A percentile compares a stretch with the other conserved stretches of the same genome.
Conservation (phyloP, 2,113 vertebrate genomes). For the Dasyprocta punctata region DNA sequence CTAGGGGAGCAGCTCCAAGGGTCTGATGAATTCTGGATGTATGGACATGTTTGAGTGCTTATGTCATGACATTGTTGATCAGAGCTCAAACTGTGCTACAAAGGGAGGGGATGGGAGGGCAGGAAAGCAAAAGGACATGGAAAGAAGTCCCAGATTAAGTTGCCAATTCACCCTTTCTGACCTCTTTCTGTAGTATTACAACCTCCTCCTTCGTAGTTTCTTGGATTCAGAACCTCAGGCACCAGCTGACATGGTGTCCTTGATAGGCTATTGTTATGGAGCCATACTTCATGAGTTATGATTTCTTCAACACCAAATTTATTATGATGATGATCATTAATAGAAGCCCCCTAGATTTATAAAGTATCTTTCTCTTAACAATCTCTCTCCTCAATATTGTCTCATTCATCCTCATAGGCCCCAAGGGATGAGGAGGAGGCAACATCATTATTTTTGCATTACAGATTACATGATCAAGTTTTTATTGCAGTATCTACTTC, state of each 20-base stretch:
- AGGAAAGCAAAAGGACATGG: not conserved
- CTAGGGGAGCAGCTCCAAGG: not conserved
- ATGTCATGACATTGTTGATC: not conserved
- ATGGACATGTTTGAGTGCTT: not conserved
- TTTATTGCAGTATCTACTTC: constrained; percentile 53
- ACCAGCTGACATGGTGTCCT: not conserved
- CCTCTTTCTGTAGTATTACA: not conserved
- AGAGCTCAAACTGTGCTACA: not conserved
- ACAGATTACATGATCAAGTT: constrained; percentile 56
- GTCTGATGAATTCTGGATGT: not conserved
- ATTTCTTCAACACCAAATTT: constrained; percentile 51
- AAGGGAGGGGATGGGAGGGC: not conserved
- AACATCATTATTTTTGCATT: constrained; percentile 50
- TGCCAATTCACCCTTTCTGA: not conserved
- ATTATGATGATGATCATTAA: constrained; percentile 53
- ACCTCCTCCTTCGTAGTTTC: not conserved
- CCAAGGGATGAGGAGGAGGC: not conserved
- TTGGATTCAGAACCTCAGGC: not conserved
- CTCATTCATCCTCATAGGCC: constrained; percentile 54
- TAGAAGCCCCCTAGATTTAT: constrained; percentile 55
- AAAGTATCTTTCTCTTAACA: constrained; percentile 56
- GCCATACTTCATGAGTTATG: constrained; percentile 30
- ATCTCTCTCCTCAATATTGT: not conserved
- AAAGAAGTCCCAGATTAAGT: not conserved
- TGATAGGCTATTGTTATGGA: constrained; percentile 24